Percentiles rank a stretch among this genome's conserved stretches.
Evolutionary conservation across 2,888 invertebrate genomes (phyloP).

Genomic region (Drosophila greeni): DNA sequence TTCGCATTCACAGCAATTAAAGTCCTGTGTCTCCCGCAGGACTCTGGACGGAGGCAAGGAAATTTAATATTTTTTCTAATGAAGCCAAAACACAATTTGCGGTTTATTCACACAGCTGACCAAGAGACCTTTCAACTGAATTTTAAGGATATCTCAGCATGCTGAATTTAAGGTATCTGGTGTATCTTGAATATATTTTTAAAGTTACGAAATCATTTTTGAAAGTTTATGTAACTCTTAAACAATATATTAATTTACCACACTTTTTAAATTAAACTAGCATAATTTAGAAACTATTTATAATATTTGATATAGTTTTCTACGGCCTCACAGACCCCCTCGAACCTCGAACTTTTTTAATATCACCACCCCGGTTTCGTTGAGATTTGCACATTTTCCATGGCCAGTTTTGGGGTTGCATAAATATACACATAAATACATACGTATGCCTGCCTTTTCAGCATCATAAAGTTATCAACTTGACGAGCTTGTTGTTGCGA

Average conservation of each 20-base stretch:
- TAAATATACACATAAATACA: slow-evolving; percentile 11
- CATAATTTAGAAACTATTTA: not conserved
- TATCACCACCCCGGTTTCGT: slow-evolving; percentile 15
- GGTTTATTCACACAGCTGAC: slow-evolving; percentile 57
- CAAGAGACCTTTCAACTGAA: slow-evolving; percentile 9
- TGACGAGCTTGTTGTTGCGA: slow-evolving; percentile 63
- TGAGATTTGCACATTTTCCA: slow-evolving; percentile 38
- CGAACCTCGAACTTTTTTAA: not conserved
- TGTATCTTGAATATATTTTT: not conserved
- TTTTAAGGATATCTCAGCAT: not conserved
- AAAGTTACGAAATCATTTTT: not conserved
- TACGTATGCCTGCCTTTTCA: slow-evolving; percentile 13
- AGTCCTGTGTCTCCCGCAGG: slow-evolving; percentile 33
- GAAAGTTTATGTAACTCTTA: not conserved
- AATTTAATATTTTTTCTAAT: slow-evolving; percentile 66
- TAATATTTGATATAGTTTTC: not conserved
- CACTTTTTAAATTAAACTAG: not conserved
- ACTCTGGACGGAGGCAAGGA: slow-evolving; percentile 25
- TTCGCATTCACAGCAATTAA: slow-evolving; percentile 68
- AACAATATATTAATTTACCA: not conserved
- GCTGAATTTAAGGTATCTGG: not conserved
- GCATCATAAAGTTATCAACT: slow-evolving; percentile 66
- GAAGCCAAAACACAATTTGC: slow-evolving; percentile 56
- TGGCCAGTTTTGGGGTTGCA: slow-evolving; percentile 44
- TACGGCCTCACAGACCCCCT: too few relatives aligned